Base-by-base conservation (phyloP, 2,113 vertebrate species). In the Melierax canorus region DNA sequence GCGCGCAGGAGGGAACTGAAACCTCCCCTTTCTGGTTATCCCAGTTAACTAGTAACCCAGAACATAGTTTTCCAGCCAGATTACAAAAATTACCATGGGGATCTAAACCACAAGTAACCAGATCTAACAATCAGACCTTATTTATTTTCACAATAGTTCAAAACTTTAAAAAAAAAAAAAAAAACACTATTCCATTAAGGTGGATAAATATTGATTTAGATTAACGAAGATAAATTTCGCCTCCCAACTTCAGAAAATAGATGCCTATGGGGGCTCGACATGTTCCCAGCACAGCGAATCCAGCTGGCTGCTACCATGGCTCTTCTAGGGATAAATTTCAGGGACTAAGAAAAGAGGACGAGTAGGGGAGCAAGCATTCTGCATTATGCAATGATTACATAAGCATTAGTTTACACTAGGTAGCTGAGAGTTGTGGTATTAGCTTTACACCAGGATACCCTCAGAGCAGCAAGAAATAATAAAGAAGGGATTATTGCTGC, bases 351-450 rank as follows among this genome's bases (percentile, higher is more conserved):
- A 97, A 97, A 95, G 80, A 97, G 91, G 91, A 93, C 93, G 34
- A 82, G 83, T 48, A 67, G 79, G 69, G 92, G 93, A 96, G 13
- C 82, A 78, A 84, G 94, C 95, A 90, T 76, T 93, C 59, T 86
- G 94, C 81, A 94, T 97, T 97, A 97, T 96, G 96, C 96, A 97
- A 97, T 93, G 93, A 93, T 97, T 97, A 95, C 88, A 97, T 96
- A 97, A 97, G 96, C 92, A 82, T 74, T 94, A 85, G 89, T 97
- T 96, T 96, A 96, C 90, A 92, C 94, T 96, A 97, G 94, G 95
- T 96, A 95, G 91, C 85, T 92, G 92, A 30, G 51, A 97, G 93
- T 89, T 90, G 92, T 95, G 87, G 59, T 71, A 81, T 92, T 75
- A 96, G 87, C 87, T 88, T 90, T 95, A 91, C 58, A 93, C 74